Evolutionary conservation across 2,113 vertebrate species (phyloP), one percentile per base, ranked within the genome.

Genomic region (Eublepharis macularius): DNA sequence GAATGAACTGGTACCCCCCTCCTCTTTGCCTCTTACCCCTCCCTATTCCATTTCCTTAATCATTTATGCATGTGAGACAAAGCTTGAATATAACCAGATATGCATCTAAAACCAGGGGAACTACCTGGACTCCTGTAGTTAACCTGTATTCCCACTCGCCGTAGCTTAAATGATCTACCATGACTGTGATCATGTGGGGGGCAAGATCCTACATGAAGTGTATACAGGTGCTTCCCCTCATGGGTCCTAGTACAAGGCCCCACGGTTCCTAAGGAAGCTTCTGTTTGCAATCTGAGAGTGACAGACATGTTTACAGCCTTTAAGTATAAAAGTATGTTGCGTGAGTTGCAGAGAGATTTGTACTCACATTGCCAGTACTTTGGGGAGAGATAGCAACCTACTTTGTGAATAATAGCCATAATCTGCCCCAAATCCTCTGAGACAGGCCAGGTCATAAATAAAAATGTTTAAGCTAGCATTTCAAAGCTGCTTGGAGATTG

Each of bases 241-340:
- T 79, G 49, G 45, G 51, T 57, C 76, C 39, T 21, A 47, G 39
- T 21, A 47, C 41, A 85, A 79, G 45, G 9, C 76, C 39, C 51
- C 51, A 72, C 34, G 34, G 68, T 79, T 85, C 51, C 76, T 79
- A 72, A 79, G 76, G 83, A 78, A 85, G 83, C 66, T 85, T 79
- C 76, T 79, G 83, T 85, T 79, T 85, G 76, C 79, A 85, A 60
- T 85, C 39, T 36, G 76, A 73, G 76, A 85, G 68, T 72, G 51
- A 73, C 66, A 85, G 83, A 76, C 49, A 11, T 11, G 24, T 85
- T 85, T 85, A 85, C 41, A 17, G 76, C 36, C 21, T 60, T 60
- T 72, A 72, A 85, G 51, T 72, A 26, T 73, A 63, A 72, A 85
- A 72, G 54, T 79, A 79, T 72, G 21, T 54, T 85, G 26, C 39